Base-by-base conservation (phyloP, 2,888 invertebrate genomes). In the Amitus sp. region DNA sequence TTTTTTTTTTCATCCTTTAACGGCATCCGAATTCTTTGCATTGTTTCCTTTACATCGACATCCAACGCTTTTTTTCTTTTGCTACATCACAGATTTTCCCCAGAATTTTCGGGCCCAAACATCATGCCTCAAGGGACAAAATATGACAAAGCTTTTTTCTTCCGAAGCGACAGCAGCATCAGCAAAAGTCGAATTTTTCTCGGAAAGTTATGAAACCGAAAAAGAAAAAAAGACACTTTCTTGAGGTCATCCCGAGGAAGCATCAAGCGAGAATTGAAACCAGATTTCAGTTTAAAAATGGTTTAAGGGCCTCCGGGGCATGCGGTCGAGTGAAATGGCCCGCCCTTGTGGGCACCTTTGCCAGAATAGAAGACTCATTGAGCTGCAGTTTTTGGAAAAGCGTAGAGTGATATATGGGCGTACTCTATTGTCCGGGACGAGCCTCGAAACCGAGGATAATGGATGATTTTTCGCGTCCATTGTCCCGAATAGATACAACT, bases 381-480 rank as follows among this genome's bases (percentile, higher is more conserved):
- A 73, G 68, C 68, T 54, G 66, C 70, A 70, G 69, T 79, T 82
- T 80, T 79, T 66, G 74, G 74, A 73, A 77, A 82, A 79, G 73
- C 73, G 68, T 47, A 42, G 77, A 75, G 76, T 81, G 81, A 82
- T 81, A 80, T 80, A 82, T 81, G 76, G 80, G 79, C 78, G 76
- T 76, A 73, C 48, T 65, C 68, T 68, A 78, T 78, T 78, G 78
- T 78, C 65, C 54, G 62, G 47, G 59, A 65, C 58, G 53, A 63
- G 66, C 66, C 67, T 60, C 48, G 49, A 53, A 58, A 55, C 61
- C 53, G 43, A 68, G 76, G 69, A 81, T 82, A 81, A 82, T 80
- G 72, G 81, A 80, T 80, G 81, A 80, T 80, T 82, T 62, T 80
- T 82, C 78, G 77, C 76, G 71, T 76, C 74, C 68, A 82, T 82